phyloP scores from a whole-genome alignment of 2,888 invertebrate species.

The Agrilus cyanescens region DNA sequence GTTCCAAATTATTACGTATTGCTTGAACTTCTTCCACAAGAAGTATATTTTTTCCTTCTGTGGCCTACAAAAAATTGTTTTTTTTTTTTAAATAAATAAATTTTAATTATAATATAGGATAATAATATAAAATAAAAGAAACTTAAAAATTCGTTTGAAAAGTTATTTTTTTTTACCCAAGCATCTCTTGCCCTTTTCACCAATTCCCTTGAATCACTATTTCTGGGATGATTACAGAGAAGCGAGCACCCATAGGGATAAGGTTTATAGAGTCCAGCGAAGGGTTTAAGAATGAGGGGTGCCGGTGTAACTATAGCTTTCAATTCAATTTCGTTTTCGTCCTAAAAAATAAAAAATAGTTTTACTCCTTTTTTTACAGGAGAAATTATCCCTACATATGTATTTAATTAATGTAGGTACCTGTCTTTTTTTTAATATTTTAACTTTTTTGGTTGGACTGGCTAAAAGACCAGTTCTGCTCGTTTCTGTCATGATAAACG shows the following conservation, averaged over 20 bases:
- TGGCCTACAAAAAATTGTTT: slow-evolving; percentile 18
- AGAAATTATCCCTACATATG: not conserved
- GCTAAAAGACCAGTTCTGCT: slow-evolving; percentile 57
- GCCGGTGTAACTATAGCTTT: slow-evolving; percentile 55
- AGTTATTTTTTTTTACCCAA: slow-evolving; percentile 40
- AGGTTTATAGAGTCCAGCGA: slow-evolving; percentile 71
- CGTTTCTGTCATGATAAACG: slow-evolving; percentile 40
- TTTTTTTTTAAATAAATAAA: no score
- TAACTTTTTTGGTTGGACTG: slow-evolving; percentile 39
- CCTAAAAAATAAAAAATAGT: slow-evolving; percentile 15
- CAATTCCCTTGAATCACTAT: slow-evolving; percentile 56
- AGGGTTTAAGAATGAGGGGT: slow-evolving; percentile 63
- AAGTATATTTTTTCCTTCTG: slow-evolving; percentile 27
- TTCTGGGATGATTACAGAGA: slow-evolving; percentile 75
- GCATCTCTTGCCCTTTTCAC: slow-evolving; percentile 60
- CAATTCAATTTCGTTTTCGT: slow-evolving; percentile 35
- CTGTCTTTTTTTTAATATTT: slow-evolving; percentile 22
- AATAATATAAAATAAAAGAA: no score
- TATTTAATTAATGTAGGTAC: slow-evolving; percentile 6
- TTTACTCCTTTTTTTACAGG: not conserved
- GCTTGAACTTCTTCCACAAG: slow-evolving; percentile 32
- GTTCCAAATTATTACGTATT: slow-evolving; percentile 26
- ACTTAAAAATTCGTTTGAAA: no score
- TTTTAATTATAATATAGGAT: no score
- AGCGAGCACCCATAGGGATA: slow-evolving; percentile 71